Evolutionary conservation across 2,113 vertebrate species (phyloP).

Genomic region (Stegastes partitus): DNA sequence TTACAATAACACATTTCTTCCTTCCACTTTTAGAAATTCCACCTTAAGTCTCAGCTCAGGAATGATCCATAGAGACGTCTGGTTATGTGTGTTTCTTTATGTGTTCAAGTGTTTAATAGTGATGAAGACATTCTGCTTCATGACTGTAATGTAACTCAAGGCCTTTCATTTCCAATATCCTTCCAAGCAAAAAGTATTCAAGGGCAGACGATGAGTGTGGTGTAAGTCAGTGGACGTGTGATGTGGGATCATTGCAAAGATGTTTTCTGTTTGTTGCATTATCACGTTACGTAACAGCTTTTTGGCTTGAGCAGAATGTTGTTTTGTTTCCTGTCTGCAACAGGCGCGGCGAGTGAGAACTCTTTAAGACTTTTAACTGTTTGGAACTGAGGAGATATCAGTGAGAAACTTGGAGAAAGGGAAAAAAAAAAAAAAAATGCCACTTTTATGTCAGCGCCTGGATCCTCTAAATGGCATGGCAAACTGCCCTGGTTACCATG

Average conservation of each 20-base stretch:
- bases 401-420: constrained; percentile 55
- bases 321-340: not conserved
- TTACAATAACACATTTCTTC: constrained; percentile 19
- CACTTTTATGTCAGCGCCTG: constrained; percentile 72
- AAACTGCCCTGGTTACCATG: constrained; percentile 82
- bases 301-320: constrained; percentile 10
- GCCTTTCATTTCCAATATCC: not conserved
- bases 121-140: not conserved
- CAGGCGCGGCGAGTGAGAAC: not conserved
- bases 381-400: constrained; percentile 38
- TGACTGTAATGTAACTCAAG: constrained; percentile 1
- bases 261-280: constrained; percentile 17
- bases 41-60: constrained; percentile 29
- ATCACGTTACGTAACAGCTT: constrained; percentile 12
- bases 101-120: constrained; percentile 31
- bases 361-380: constrained; percentile 11
- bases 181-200: constrained; percentile 5
- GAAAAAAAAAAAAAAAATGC: constrained; percentile 40
- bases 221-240: not conserved
- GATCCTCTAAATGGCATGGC: constrained; percentile 80
- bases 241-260: constrained; percentile 7
- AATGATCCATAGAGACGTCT: constrained; percentile 36
- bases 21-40: constrained; percentile 21
- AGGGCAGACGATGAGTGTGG: not conserved
- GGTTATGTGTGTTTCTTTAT: constrained; percentile 11